Percentiles rank a stretch among this genome's conserved stretches.
Evolutionary conservation across 2,888 invertebrate genomes (phyloP).

Genomic region (Tetramorium bicarinatum): DNA sequence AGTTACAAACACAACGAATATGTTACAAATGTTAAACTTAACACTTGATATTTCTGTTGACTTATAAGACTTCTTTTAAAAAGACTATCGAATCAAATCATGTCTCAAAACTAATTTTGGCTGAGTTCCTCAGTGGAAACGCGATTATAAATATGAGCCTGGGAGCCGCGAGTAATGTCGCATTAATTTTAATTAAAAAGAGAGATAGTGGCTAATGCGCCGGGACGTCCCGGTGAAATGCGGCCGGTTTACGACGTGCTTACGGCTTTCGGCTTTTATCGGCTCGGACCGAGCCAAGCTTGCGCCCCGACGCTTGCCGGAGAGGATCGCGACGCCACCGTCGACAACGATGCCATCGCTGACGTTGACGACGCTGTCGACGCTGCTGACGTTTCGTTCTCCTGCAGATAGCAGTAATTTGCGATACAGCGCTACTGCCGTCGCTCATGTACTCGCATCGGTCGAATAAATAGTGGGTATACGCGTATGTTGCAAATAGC

Average conservation of each 20-base stretch:
- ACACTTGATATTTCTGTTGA: not conserved
- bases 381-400: conserved; percentile 61
- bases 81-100: not conserved
- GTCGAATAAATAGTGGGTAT: conserved; percentile 24
- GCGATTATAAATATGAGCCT: not conserved
- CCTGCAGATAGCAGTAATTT: conserved; percentile 47
- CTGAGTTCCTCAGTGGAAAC: not conserved
- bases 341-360: conserved; percentile 42
- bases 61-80: not conserved
- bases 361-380: conserved; percentile 54
- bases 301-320: not conserved
- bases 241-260: conserved; percentile 72
- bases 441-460: conserved; percentile 16
- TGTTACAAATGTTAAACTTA: not conserved
- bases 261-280: conserved; percentile 73
- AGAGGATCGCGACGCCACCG: conserved; percentile 11
- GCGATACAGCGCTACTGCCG: conserved; percentile 25
- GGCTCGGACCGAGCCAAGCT: conserved; percentile 53
- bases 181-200: conserved; percentile 80
- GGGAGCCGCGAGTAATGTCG: conserved; percentile 62
- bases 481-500: not conserved
- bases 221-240: conserved; percentile 63
- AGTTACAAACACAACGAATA: not conserved
- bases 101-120: not conserved
- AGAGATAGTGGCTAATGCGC: conserved; percentile 62